phyloP scores from a whole-genome alignment of 2,113 vertebrate species.

The Pantherophis guttatus region DNA sequence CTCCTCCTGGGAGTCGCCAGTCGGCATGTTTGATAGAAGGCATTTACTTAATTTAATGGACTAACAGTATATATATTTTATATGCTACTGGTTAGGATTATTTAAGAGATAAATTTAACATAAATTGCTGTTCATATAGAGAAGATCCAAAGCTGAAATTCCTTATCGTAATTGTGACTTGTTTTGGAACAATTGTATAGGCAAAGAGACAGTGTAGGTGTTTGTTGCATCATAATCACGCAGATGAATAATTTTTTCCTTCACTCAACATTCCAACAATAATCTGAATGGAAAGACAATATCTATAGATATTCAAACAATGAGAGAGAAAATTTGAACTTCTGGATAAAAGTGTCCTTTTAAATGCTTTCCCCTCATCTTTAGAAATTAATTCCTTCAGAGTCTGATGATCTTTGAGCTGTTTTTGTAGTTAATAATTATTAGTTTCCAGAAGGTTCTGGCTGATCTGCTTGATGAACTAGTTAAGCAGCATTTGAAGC shows the following conservation, averaged over 20 bases:
- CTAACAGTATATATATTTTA: neutral
- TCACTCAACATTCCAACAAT: neutral
- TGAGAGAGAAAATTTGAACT: neutral
- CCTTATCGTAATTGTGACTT: neutral
- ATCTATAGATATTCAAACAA: neutral
- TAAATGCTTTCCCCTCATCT: conserved; percentile 4
- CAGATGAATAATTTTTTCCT: neutral
- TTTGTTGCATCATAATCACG: neutral
- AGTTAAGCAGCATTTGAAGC: neutral
- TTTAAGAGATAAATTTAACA: neutral
- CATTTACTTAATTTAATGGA: neutral
- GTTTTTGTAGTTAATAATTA: conserved; percentile 24
- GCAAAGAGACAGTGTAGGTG: neutral
- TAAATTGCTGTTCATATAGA: neutral
- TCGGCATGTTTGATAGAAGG: neutral
- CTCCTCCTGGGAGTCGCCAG: too few relatives aligned
- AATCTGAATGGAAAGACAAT: neutral
- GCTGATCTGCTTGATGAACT: conserved; percentile 13
- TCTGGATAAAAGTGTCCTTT: neutral
- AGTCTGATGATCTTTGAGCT: neutral
- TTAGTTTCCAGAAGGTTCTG: neutral
- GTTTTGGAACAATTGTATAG: neutral
- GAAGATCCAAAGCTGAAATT: neutral
- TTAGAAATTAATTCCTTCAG: neutral
- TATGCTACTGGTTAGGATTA: neutral